Evolutionary conservation across 1,140 invertebrate genomes (phyloP).

Genomic region (Tigriopus japonicus): DNA sequence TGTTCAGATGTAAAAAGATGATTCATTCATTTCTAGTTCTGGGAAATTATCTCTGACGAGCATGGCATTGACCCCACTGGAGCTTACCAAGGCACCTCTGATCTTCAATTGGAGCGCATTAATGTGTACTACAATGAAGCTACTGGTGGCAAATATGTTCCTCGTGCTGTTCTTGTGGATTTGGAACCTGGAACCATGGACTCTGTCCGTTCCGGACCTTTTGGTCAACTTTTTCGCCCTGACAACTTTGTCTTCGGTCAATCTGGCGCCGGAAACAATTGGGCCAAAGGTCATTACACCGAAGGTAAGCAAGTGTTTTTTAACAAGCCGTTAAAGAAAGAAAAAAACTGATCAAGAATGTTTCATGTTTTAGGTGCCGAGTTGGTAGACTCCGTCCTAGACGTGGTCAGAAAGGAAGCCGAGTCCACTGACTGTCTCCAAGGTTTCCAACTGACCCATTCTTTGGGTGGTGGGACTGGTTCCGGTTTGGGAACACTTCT

Average conservation of each 20-base stretch:
- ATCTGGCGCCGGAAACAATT: slow-evolving; percentile 51
- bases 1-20: slow-evolving; percentile 20
- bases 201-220: slow-evolving; percentile 37
- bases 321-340: slow-evolving; percentile 18
- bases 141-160: slow-evolving; percentile 62
- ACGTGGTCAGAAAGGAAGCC: slow-evolving; percentile 31
- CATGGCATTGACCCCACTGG: slow-evolving; percentile 62
- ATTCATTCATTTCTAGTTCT: slow-evolving; percentile 27
- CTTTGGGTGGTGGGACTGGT: slow-evolving; percentile 35
- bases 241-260: slow-evolving; percentile 77
- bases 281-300: slow-evolving; percentile 51
- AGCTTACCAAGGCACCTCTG: slow-evolving; percentile 39
- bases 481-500: slow-evolving; percentile 30
- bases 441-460: slow-evolving; percentile 33
- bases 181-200: slow-evolving; percentile 58
- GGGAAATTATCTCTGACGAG: slow-evolving; percentile 66
- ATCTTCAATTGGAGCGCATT: slow-evolving; percentile 65
- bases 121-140: slow-evolving; percentile 84
- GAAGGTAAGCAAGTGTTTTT: slow-evolving; percentile 35
- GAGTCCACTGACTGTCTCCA: slow-evolving; percentile 24
- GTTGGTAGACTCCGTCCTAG: slow-evolving; percentile 28
- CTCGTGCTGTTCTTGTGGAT: slow-evolving; percentile 71
- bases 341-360: neutral
- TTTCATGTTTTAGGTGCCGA: slow-evolving; percentile 20
- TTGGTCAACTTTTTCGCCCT: slow-evolving; percentile 36